phyloP scores from a whole-genome alignment of 2,113 vertebrate species.

The Dasyornis broadbenti region DNA sequence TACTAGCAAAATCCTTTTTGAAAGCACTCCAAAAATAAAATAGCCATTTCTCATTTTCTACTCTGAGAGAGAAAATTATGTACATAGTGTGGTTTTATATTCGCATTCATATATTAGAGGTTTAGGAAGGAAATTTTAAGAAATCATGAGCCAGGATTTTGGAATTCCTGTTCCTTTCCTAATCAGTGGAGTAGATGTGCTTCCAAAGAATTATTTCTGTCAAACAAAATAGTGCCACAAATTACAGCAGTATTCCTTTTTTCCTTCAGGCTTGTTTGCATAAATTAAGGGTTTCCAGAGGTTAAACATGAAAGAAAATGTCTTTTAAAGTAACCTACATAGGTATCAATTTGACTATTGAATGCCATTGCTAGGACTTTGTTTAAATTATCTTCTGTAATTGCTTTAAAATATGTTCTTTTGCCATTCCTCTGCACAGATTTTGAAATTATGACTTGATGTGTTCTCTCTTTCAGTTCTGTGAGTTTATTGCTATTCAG shows the following conservation, averaged over 20 bases:
- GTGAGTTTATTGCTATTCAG: constrained; percentile 82
- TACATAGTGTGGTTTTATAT: background rate
- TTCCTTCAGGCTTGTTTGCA: background rate
- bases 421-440: background rate
- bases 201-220: background rate
- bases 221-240: background rate
- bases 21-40: background rate
- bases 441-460: background rate
- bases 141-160: background rate
- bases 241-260: background rate
- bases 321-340: background rate
- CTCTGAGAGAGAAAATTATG: background rate
- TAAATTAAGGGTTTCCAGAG: background rate
- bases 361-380: background rate
- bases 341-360: background rate
- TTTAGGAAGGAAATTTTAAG: background rate
- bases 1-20: background rate
- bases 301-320: background rate
- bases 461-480: constrained; percentile 75
- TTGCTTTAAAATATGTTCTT: background rate
- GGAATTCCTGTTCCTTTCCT: background rate
- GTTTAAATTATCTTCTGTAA: background rate
- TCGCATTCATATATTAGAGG: background rate
- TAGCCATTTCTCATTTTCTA: background rate
- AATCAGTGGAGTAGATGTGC: background rate